Conservation (phyloP, 2,888 invertebrate species). For the Pardosa pseudoannulata region DNA sequence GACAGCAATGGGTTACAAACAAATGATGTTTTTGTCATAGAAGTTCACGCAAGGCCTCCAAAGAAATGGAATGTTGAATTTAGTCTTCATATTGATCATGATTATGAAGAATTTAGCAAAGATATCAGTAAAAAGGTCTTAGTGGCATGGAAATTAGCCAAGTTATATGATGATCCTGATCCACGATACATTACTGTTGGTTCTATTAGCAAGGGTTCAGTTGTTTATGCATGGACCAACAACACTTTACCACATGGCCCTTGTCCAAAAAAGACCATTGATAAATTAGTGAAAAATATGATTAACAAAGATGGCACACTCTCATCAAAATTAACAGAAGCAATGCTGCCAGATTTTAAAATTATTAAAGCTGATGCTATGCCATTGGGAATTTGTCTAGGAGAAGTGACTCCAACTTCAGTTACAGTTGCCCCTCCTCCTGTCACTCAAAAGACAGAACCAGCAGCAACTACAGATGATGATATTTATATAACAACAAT, state of each 20-base stretch:
- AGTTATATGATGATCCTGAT: conserved; percentile 69
- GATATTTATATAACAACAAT: conserved; percentile 85
- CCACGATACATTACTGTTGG: conserved; percentile 81
- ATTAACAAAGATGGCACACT: conserved; percentile 81
- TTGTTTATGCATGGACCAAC: conserved; percentile 79
- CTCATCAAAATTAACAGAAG: conserved; percentile 74
- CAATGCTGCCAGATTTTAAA: conserved; percentile 85
- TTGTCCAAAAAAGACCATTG: conserved; percentile 68
- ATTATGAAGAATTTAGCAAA: conserved; percentile 76
- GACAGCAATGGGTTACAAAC: conserved; percentile 64
- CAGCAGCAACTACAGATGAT: conserved; percentile 75
- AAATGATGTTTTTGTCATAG: conserved; percentile 73
- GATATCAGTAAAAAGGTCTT: conserved; percentile 76
- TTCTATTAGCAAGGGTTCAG: conserved; percentile 83
- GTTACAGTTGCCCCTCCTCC: conserved; percentile 77
- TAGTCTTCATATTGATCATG: conserved; percentile 84
- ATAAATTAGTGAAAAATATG: conserved; percentile 81
- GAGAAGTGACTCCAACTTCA: conserved; percentile 78
- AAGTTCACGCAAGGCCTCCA: conserved; percentile 67
- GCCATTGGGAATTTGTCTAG: conserved; percentile 81
- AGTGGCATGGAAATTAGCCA: conserved; percentile 75
- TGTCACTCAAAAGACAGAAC: conserved; percentile 40
- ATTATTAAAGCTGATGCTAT: conserved; percentile 83
- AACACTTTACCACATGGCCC: conserved; percentile 72
- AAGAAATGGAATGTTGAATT: conserved; percentile 82